Evolutionary conservation across 1,140 invertebrate genomes (phyloP), one percentile per base, ranked within the genome.

Genomic region (Metopolophium dirhodum): DNA sequence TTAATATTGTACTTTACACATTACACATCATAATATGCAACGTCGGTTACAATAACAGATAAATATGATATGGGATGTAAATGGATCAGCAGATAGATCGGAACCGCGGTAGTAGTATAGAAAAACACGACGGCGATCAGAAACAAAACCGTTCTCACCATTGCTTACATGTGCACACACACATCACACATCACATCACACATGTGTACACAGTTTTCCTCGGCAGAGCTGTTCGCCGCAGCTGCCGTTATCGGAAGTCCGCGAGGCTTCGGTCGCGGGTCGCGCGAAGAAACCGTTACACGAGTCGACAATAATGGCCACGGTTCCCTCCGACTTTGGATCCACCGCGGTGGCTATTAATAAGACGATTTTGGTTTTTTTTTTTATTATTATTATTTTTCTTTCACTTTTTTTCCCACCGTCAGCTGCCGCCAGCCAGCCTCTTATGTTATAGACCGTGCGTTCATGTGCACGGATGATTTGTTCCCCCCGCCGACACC

Each of bases 241-340:
- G 86, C 86, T 87, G 86, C 86, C 11, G 30, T 87, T 49, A 49
- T 87, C 86, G 86, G 86, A 87, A 87, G 86, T 87, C 86, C 86
- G 30, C 45, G 45, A 35, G 86, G 45, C 22, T 30, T n/a, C 47
- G 61, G 30, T 9, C 9, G 57, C 57, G 57, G 61, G 61, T 18
- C 61, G 61, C 61, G 45, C 30, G 26, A n/a, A 49, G 30, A 49
- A 49, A 87, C 86, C 86, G 86, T 87, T 87, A 87, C 86, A 47
- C 45, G 35, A 61, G 6, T 37, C 82, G 4, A 87, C 30, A 87
- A 87, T 87, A 87, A 87, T 87, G 41, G 85, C 1, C 30, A 45
- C 0, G 30, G 85, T 49, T 49, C 47, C 86, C 86, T 49, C 86
- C 86, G 86, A 87, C 86, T 87, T 87, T 8, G 14, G 30, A 49